phyloP scores from a whole-genome alignment of 2,888 invertebrate species.

The Antheraea assamensis region DNA sequence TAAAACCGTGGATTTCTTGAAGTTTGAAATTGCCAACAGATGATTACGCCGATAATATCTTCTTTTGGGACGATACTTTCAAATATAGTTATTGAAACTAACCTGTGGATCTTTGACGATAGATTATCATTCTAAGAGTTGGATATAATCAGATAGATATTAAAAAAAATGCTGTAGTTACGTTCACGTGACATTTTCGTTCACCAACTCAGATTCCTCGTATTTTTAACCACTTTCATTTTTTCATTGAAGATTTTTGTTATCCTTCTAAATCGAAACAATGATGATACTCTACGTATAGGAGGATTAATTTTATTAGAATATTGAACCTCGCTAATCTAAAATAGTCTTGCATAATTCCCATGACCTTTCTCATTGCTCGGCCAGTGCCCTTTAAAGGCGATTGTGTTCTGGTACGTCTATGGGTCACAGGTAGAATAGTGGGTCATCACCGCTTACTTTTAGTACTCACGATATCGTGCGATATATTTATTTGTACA shows the following conservation, averaged over 20 bases:
- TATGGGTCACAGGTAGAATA: slow-evolving; percentile 27
- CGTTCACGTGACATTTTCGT: too few relatives aligned
- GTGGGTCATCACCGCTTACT: slow-evolving; percentile 33
- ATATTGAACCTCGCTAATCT: not conserved
- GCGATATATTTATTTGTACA: not conserved
- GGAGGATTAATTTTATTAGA: not conserved
- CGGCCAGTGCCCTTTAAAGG: slow-evolving; percentile 43
- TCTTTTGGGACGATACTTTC: too few relatives aligned
- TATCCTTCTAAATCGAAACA: not conserved
- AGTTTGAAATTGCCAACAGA: too few relatives aligned
- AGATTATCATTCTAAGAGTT: too few relatives aligned
- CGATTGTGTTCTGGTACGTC: slow-evolving; percentile 29
- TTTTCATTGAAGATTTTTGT: not conserved
- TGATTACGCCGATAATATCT: too few relatives aligned
- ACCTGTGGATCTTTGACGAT: too few relatives aligned
- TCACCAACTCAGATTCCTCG: too few relatives aligned
- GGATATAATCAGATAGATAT: too few relatives aligned
- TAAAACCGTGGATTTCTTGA: too few relatives aligned
- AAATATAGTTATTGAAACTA: too few relatives aligned
- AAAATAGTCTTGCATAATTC: slow-evolving; percentile 6
- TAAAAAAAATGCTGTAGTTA: too few relatives aligned
- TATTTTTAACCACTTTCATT: too few relatives aligned
- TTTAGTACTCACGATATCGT: not conserved
- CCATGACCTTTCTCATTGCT: slow-evolving; percentile 32
- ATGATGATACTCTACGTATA: not conserved